A percentile compares a stretch with the other conserved stretches of the same genome.
Evolutionary conservation across 1,140 invertebrate species (phyloP).

Genomic region (Dinoponera quadriceps): DNA sequence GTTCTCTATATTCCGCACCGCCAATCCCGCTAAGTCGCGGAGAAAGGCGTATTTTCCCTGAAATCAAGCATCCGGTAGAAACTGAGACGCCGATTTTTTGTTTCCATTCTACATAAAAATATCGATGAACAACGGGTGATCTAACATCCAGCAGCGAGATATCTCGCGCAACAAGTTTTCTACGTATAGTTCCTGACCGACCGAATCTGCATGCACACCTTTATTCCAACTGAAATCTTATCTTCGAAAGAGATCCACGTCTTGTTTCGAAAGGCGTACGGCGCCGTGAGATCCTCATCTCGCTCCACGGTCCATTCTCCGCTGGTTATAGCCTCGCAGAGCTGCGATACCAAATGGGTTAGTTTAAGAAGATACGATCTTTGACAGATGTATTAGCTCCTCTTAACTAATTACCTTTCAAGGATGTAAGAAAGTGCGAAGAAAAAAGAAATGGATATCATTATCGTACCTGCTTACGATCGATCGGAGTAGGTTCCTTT

Average conservation of each 20-base stretch:
- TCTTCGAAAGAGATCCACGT: slow-evolving; percentile 93
- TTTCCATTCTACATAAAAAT: neutral
- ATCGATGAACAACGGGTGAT: neutral
- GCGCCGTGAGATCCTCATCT: slow-evolving; percentile 92
- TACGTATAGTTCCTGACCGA: neutral
- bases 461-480: slow-evolving; percentile 87
- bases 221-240: slow-evolving; percentile 89
- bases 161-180: neutral
- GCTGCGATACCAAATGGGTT: slow-evolving; percentile 75
- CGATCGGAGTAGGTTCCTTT: slow-evolving; percentile 86
- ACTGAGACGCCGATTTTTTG: neutral
- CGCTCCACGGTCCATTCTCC: slow-evolving; percentile 91
- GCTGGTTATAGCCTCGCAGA: slow-evolving; percentile 88
- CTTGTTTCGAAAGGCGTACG: slow-evolving; percentile 90
- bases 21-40: slow-evolving; percentile 87
- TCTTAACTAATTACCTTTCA: neutral
- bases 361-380: neutral
- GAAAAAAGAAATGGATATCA: neutral
- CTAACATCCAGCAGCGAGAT: neutral
- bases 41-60: slow-evolving; percentile 88
- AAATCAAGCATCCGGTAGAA: slow-evolving; percentile 14
- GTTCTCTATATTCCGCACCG: slow-evolving; percentile 79
- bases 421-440: neutral
- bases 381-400: neutral
- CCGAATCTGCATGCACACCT: slow-evolving; percentile 85